Evolutionary conservation across 1,140 invertebrate species (phyloP), one percentile per base, ranked within the genome.

Genomic region (Ericerus pela): DNA sequence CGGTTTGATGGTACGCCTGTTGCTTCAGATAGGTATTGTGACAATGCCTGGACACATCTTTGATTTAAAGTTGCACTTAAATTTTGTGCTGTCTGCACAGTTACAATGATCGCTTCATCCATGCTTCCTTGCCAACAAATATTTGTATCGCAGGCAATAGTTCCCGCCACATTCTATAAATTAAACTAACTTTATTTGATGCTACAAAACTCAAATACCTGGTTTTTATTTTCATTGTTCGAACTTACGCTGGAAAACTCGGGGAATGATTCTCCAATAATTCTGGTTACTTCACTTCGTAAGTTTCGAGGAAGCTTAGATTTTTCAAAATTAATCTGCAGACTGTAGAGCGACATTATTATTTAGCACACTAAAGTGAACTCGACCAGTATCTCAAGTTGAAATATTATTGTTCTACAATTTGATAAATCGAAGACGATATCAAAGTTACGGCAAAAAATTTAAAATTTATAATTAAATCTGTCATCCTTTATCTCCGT

Each of bases 241-340:
- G n/a, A 38, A 22, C 41, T 47, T 24, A 47, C 41, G 2, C 26
- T 24, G 26, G 14, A 3, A 24, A 24, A 10, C 26, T 47, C 20
- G 12, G 41, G 26, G 2, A 47, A 47, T 10, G 41, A 47, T 24
- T 47, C 41, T 2, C 20, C 11, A 5, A 47, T 47, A 22, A 47
- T 47, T 47, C 14, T 47, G 11, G 41, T 2, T 24, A 47, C 14
- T 10, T 3, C 16, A 24, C 26, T 22, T 4, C 22, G 26, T 22
- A 47, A 10, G 26, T 47, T 4, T 47, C 26, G 22, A 12, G 41
- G 41, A 3, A 47, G 8, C 26, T 47, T 47, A 5, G 18, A 47
- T 47, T 47, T 47, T 24, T 47, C 41, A 24, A 47, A 47, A 22
- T 47, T 47, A 4, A 47, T 47, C 26, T 47, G 41, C 8, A 47